Evolutionary conservation across 1,140 invertebrate genomes (phyloP).

Genomic region (Magallana angulata): DNA sequence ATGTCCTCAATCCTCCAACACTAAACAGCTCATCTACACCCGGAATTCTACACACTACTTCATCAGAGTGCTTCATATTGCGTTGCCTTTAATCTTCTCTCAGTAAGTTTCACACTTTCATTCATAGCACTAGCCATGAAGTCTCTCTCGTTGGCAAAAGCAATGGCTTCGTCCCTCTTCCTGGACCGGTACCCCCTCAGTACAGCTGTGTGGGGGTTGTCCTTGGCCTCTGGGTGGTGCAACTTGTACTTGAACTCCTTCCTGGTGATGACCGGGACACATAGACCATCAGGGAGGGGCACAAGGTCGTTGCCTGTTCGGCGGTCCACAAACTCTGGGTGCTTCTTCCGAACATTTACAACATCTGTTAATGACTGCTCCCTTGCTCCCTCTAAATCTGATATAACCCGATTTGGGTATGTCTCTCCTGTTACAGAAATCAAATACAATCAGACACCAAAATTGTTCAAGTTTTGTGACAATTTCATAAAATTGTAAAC

Average conservation of each 20-base stretch:
- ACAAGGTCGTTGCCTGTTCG: slow-evolving; percentile 57
- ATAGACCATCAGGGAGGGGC: slow-evolving; percentile 47
- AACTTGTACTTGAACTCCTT: slow-evolving; percentile 61
- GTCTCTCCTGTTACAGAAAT: not conserved
- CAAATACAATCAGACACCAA: not conserved
- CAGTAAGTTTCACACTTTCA: slow-evolving; percentile 57
- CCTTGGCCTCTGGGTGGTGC: slow-evolving; percentile 52
- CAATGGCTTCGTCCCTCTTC: slow-evolving; percentile 58
- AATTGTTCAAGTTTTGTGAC: not conserved
- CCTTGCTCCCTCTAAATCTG: slow-evolving; percentile 55
- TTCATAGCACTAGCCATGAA: slow-evolving; percentile 63
- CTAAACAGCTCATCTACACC: too few species aligned
- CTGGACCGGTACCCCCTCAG: slow-evolving; percentile 55
- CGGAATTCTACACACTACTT: too few species aligned
- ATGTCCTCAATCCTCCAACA: too few species aligned
- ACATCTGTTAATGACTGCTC: slow-evolving; percentile 61
- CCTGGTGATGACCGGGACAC: slow-evolving; percentile 57
- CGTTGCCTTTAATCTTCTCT: slow-evolving; percentile 38
- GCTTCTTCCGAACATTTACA: slow-evolving; percentile 52
- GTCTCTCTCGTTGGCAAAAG: slow-evolving; percentile 60
- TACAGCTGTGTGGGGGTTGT: slow-evolving; percentile 62
- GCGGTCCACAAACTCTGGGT: slow-evolving; percentile 48
- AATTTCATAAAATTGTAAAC: not conserved
- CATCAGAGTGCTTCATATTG: not conserved
- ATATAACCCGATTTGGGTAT: slow-evolving; percentile 57